phyloP scores from a whole-genome alignment of 2,113 vertebrate species.

The Tragelaphus strepsiceros region DNA sequence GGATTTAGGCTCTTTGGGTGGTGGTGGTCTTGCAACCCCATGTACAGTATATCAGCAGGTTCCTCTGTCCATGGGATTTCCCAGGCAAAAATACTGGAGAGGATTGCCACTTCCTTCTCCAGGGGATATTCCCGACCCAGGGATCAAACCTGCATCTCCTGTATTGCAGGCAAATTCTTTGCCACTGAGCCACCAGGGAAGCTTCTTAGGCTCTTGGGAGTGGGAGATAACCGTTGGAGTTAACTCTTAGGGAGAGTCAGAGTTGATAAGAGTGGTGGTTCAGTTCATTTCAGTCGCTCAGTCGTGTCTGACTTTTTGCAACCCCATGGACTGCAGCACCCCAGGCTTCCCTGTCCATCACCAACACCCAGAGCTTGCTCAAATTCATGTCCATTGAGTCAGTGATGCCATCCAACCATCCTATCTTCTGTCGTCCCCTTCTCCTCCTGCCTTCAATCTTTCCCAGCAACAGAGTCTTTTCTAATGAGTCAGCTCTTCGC shows the following conservation, averaged over 20 bases:
- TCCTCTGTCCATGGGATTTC: neutral
- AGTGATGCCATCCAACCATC: neutral
- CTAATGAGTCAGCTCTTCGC: neutral
- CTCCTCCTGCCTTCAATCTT: neutral
- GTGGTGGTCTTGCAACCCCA: neutral
- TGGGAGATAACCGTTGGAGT: neutral
- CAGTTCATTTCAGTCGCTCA: neutral
- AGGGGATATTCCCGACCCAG: neutral
- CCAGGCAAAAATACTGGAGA: neutral
- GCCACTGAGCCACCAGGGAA: neutral
- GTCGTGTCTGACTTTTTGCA: neutral
- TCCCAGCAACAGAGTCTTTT: neutral
- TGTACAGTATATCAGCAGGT: neutral
- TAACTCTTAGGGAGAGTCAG: neutral
- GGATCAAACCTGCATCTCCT: accelerated
- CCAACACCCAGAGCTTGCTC: neutral
- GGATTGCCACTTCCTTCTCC: neutral
- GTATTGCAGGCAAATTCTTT: neutral
- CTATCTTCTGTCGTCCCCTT: neutral
- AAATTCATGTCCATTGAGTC: neutral
- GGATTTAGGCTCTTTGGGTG: neutral
- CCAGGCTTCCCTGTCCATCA: neutral
- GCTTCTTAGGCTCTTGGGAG: neutral
- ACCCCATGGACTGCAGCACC: neutral
- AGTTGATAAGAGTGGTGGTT: neutral